Evolutionary conservation across 2,113 vertebrate species (phyloP), one percentile per base, ranked within the genome.

Genomic region (Thryonomys swinderianus): DNA sequence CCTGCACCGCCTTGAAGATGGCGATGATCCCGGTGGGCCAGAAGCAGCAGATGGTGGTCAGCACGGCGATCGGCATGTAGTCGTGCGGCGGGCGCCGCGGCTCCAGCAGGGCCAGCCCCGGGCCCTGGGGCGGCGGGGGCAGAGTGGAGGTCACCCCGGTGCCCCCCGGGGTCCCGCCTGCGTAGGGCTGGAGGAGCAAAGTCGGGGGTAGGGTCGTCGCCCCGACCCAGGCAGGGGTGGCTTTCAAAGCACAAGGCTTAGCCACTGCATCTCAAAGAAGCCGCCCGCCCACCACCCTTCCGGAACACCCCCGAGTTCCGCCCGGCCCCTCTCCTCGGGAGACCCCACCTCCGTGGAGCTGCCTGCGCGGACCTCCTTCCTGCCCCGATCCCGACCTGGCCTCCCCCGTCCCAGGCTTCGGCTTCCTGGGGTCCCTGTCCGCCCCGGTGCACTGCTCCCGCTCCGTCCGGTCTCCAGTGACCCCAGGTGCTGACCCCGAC

Each of bases 41-140:
- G 98, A 99, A 99, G 98, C 99, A 99, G 98, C 99, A 99, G 97
- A 99, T 99, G 34, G 99, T 99, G 97, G 99, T 99, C 97, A 99
- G 98, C 95, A 99, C 99, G 0, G 99, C 99, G 34, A 99, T 99
- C 97, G 99, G 99, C 98, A 99, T 98, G 98, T 99, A 99, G 98
- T 99, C 99, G n/a, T 99, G 99, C 0, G 99, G 99, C 0, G 99
- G 99, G 57, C 99, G 98, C 8, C 99, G 98, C 0, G 98, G 98
- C 96, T 99, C 99, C 99, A 99, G 98, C 40, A 99, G 97, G 85
- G 99, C 99, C 89, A 99, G 98, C 74, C 98, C 98, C 7, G 99
- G 98, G 2, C 98, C 99, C 98, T 99, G 99, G 94, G 99, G 99
- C 97, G 99, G 99, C 59, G 99, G 98, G 94, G 99, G 98, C 71